Percentiles rank a stretch among this genome's conserved stretches.
Evolutionary conservation across 1,140 invertebrate species (phyloP).

Genomic region (Atta colombica): DNA sequence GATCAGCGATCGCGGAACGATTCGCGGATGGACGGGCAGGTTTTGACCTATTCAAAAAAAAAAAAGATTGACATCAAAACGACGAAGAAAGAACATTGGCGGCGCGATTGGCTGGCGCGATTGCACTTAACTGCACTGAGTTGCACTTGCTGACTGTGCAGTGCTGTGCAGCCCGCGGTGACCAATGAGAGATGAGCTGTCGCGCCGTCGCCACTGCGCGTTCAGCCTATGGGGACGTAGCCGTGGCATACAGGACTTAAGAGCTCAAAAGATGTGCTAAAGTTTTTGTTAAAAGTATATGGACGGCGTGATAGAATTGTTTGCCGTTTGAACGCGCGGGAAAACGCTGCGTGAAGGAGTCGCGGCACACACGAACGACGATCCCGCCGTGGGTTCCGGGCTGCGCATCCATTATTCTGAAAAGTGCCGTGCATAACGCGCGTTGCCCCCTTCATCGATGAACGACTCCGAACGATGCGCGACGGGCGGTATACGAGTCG

Average conservation of each 20-base stretch:
- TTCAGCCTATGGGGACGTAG: slow-evolving; percentile 66
- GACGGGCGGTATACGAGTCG: slow-evolving; percentile 65
- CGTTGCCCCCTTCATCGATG: slow-evolving; percentile 52
- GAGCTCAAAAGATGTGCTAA: slow-evolving; percentile 71
- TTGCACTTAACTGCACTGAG: no score
- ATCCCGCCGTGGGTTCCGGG: background rate
- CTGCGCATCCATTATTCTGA: slow-evolving; percentile 42
- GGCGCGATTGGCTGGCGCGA: slow-evolving; percentile 43
- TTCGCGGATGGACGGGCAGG: background rate
- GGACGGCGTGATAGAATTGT: background rate
- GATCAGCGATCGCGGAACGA: background rate
- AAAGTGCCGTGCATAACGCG: slow-evolving; percentile 61
- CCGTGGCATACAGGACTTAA: slow-evolving; percentile 59
- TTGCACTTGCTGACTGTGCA: background rate
- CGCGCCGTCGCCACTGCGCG: slow-evolving; percentile 70
- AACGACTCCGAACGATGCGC: slow-evolving; percentile 62
- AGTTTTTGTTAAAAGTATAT: slow-evolving; percentile 63
- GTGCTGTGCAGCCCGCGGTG: no score
- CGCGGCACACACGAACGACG: background rate
- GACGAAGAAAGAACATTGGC: background rate
- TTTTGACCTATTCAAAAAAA: slow-evolving; percentile 1
- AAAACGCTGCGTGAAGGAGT: background rate
- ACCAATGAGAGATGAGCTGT: slow-evolving; percentile 49
- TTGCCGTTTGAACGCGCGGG: background rate
- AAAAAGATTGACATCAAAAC: background rate